These are phyloP conservation scores for Autographa gamma DNA, from an alignment of 2,888 invertebrate species.

Conservation along the genomic window DNA sequence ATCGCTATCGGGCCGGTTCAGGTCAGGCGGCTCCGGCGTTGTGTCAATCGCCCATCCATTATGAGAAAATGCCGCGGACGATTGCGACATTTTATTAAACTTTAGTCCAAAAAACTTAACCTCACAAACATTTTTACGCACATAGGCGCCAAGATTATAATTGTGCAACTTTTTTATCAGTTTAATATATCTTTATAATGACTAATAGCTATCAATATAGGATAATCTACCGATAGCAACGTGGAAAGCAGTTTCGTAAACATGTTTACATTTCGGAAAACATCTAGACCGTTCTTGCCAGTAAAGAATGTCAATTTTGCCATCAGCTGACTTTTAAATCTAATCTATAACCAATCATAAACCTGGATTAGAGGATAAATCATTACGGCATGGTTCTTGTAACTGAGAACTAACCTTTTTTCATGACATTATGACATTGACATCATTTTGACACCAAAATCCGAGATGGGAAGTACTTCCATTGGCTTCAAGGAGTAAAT, in stretches of 20 bases:
- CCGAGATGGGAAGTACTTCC: too few species aligned
- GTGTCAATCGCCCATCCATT: constrained; percentile 86
- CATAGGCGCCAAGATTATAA: constrained; percentile 49
- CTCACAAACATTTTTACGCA: constrained; percentile 51
- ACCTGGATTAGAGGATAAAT: fast-evolving
- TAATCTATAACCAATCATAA: constrained; percentile 9
- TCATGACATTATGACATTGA: constrained; percentile 20
- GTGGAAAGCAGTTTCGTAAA: constrained; percentile 12
- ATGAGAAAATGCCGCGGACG: constrained; percentile 68
- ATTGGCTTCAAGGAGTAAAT: background rate
- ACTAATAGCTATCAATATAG: constrained; percentile 18
- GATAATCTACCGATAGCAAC: constrained; percentile 37
- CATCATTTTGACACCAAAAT: background rate
- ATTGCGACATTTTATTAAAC: constrained; percentile 73
- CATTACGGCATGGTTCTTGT: background rate
- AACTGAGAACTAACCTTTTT: constrained; percentile 27
- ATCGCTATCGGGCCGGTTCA: constrained; percentile 78
- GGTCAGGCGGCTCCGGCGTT: constrained; percentile 77
- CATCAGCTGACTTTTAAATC: constrained; percentile 26
- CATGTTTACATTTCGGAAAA: constrained; percentile 44
- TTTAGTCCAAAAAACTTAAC: constrained; percentile 49
- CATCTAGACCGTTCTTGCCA: constrained; percentile 16
- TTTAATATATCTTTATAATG: constrained; percentile 12
- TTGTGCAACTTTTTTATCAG: constrained; percentile 29
- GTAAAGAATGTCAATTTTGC: background rate